Evolutionary conservation across 2,797 vertebrate species (phyloP).

Genomic region (Psittacula echo): DNA sequence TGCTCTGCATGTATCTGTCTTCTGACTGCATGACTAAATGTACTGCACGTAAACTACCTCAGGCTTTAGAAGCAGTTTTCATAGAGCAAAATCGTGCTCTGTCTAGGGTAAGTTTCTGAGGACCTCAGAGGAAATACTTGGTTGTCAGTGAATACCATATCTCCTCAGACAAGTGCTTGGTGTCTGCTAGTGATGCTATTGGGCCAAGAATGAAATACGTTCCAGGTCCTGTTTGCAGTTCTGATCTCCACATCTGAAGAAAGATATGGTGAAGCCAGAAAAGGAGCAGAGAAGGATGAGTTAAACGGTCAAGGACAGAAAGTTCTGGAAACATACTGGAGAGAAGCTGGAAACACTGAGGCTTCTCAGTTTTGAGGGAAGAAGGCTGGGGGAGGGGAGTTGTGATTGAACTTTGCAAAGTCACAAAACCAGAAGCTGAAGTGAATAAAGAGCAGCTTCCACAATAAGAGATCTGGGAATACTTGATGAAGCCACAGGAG

Average conservation of each 20-base stretch:
- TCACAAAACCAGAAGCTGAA: background rate
- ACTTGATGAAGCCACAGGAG: background rate
- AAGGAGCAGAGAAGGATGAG: background rate
- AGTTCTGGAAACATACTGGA: background rate
- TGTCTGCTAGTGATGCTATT: background rate
- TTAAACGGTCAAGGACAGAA: background rate
- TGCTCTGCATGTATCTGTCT: background rate
- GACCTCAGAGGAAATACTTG: background rate
- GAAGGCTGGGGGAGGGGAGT: background rate
- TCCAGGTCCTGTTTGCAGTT: background rate
- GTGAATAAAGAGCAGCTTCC: background rate
- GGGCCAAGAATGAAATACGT: background rate
- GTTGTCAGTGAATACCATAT: background rate
- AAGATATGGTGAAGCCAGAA: background rate
- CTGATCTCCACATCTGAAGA: background rate
- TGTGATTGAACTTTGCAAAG: background rate
- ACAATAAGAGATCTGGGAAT: background rate
- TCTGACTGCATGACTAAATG: background rate
- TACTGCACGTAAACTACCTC: background rate
- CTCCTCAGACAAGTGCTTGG: background rate
- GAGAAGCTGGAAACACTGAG: background rate
- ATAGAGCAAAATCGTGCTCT: fast-evolving
- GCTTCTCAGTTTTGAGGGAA: background rate
- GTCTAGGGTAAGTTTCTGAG: background rate
- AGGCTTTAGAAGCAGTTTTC: background rate